Conservation (phyloP, 2,888 invertebrate genomes). For the Ctena decussata region DNA sequence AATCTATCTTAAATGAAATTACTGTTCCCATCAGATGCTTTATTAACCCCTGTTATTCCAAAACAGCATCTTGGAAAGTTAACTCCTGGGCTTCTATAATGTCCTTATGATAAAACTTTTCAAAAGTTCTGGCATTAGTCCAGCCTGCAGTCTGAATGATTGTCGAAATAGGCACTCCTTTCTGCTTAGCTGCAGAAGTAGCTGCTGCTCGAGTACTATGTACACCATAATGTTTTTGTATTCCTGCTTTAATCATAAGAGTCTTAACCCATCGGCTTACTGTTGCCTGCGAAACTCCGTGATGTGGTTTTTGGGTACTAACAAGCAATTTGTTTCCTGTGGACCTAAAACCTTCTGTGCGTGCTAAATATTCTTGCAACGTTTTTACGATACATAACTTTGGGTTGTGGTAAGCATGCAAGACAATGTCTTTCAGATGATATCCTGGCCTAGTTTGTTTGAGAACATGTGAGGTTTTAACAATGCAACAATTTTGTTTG, state of each 20-base stretch:
- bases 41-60: no score
- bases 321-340: background rate
- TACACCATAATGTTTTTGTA: background rate
- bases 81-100: background rate
- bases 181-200: background rate
- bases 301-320: background rate
- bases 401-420: background rate
- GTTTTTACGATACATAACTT: background rate
- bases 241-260: background rate
- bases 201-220: background rate
- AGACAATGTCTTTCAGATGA: background rate
- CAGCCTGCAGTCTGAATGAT: background rate
- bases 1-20: no score
- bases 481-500: no score
- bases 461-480: no score
- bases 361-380: background rate
- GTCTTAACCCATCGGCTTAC: background rate
- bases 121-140: background rate
- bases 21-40: no score
- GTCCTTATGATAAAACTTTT: background rate
- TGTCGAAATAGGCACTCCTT: background rate
- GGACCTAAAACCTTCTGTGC: background rate
- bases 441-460: background rate
- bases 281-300: background rate
- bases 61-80: no score